Conservation (phyloP, 2,113 vertebrate species). For the Physeter macrocephalus region DNA sequence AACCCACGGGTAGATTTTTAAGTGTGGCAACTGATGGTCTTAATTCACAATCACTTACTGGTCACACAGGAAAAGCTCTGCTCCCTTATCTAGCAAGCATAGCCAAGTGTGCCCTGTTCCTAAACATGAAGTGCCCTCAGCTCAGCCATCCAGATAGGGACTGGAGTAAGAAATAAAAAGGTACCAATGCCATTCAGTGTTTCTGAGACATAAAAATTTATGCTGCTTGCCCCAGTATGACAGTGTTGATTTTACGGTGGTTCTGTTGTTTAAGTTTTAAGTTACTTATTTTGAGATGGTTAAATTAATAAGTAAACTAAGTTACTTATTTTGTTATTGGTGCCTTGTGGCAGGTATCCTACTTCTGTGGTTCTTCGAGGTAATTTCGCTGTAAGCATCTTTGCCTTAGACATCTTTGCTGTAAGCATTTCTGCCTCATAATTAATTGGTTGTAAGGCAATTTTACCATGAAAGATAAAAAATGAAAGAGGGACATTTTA, state of each 20-base stretch:
- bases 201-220: not conserved
- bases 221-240: not conserved
- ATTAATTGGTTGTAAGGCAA: not conserved
- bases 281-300: not conserved
- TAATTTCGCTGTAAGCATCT: not conserved
- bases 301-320: not conserved
- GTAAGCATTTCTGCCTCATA: not conserved
- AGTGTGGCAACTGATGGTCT: not conserved
- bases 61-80: not conserved
- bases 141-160: conserved; percentile 4
- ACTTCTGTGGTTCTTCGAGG: not conserved
- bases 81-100: not conserved
- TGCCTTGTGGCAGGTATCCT: not conserved
- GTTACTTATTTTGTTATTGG: not conserved
- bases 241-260: not conserved
- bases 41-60: not conserved
- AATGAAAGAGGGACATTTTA: not conserved
- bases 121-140: conserved; percentile 26
- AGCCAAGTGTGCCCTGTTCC: not conserved
- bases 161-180: not conserved
- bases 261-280: not conserved
- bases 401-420: not conserved
- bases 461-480: not conserved
- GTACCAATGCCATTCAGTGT: not conserved
- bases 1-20: conserved; percentile 21